Evolutionary conservation across 2,888 invertebrate genomes (phyloP).

Genomic region (Torymus aiolomorphi): DNA sequence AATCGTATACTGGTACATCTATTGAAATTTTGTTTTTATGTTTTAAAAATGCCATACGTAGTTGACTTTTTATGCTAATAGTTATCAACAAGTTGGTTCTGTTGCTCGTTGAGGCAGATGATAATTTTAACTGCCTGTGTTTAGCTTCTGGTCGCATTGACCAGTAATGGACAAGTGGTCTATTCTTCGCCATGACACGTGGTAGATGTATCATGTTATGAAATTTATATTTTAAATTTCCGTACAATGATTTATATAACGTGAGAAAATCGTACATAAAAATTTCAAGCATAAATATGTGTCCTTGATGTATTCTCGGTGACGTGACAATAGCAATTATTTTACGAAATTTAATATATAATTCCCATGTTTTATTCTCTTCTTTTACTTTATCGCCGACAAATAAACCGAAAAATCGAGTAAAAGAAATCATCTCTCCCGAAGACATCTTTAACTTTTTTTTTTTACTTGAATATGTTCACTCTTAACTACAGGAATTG

Average conservation of each 20-base stretch:
- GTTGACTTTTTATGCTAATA: too few species aligned
- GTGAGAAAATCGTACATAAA: not conserved
- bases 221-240: not conserved
- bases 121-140: constrained; percentile 6
- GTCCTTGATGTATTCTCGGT: not conserved
- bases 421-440: constrained; percentile 14
- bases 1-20: too few species aligned
- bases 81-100: too few species aligned
- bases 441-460: constrained; percentile 41
- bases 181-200: not conserved
- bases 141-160: not conserved
- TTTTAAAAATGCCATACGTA: too few species aligned
- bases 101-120: not conserved
- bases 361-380: too few species aligned
- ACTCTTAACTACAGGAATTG: constrained; percentile 21
- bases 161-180: not conserved
- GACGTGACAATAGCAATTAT: not conserved
- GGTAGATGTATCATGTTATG: not conserved
- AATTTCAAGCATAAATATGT: not conserved
- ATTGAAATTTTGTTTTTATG: too few species aligned
- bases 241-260: not conserved
- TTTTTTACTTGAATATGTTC: constrained; percentile 30
- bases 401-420: constrained; percentile 25
- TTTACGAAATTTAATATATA: constrained; percentile 24
- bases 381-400: too few species aligned